Evolutionary conservation across 2,888 invertebrate genomes (phyloP), one percentile per base, ranked within the genome.

Genomic region (Diplazon laetatorius): DNA sequence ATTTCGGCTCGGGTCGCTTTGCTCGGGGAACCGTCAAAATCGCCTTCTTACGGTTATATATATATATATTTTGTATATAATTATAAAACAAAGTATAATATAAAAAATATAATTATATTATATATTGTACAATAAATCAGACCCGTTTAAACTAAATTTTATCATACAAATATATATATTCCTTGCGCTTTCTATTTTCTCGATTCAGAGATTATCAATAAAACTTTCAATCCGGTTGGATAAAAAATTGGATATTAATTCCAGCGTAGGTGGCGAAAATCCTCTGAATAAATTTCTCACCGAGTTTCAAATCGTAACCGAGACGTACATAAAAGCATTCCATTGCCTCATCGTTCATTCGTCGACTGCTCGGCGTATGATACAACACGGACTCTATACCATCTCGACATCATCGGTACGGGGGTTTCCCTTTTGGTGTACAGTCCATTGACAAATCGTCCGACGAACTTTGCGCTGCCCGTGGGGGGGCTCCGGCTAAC

Each of bases 401-500:
- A 39, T 63, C 52, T 44, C 62, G 39, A 52, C 70, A 18, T 71
- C 39, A 42, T 62, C 70, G 39, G 71, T 52, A 14, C 63, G 30
- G 20, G n/a, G 42, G 14, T 55, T 44, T 14, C 55, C 18, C 10
- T 63, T 59, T 63, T 20, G 44, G 52, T 44, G 69, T 63, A 63
- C 52, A 72, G 63, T 63, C 71, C 44, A 25, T 48, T 57, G 78
- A 78, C 74, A 74, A 70, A 69, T 70, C 57, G 66, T 57, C 63
- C 42, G 57, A 35, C 14, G 69, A 52, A 65, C 52, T 44, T 60
- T 12, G n/a, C n/a, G n/a, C n/a, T n/a, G n/a, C 9, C 4, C 44
- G 6, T 42, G n/a, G 30, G 14, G 10, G 14, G 22, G 35, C 37
- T 20, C 10, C 30, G 35, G 44, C 37, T 10, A 22, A n/a, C 42